Base-by-base conservation (phyloP, 2,797 vertebrate genomes). In the Streptopelia turtur region DNA sequence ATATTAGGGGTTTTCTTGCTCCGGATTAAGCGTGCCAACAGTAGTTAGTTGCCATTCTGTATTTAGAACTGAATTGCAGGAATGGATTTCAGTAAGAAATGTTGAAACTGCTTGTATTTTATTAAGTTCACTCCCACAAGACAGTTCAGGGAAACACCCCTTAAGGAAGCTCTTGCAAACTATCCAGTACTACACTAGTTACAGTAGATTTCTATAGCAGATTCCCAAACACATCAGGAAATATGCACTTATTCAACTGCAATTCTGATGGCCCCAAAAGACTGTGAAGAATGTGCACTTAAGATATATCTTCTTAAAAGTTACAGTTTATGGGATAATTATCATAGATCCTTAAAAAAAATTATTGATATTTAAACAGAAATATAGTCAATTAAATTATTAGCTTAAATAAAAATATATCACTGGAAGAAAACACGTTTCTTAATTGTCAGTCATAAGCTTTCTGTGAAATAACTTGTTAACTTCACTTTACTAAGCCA, bases 1-100 rank as follows among this genome's bases (percentile, higher is more conserved):
- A 93, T 95, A 95, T 97, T 96, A 94, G 94, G 91, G 95, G 77
- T 86, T 97, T 95, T 95, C 79, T 94, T 92, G 72, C 93, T 92
- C 85, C 74, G 82, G 64, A 90, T 91, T 91, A 78, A 95, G 95
- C 93, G 63, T 93, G 84, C 95, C 95, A 94, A 78, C 64, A 88
- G 82, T 70, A 93, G 77, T 91, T 88, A 90, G 92, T 91, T 93
- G 84, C 53, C 0, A 4, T 89, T 94, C 93, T 92, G 88, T 90
- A 96, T 96, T 97, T 95, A 97, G 94, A 96, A 90, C 60, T 71
- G 88, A 89, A 93, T 90, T 92, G 57, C 66, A 89, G 71, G 71
- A 92, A 92, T 69, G 81, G 83, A 60, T 93, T 90, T 95, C 53
- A 25, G 68, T 80, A 93, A 87, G 83, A 95, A 94, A 93, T 81